Conservation (phyloP, 2,797 vertebrate genomes). For the Crenichthys baileyi region DNA sequence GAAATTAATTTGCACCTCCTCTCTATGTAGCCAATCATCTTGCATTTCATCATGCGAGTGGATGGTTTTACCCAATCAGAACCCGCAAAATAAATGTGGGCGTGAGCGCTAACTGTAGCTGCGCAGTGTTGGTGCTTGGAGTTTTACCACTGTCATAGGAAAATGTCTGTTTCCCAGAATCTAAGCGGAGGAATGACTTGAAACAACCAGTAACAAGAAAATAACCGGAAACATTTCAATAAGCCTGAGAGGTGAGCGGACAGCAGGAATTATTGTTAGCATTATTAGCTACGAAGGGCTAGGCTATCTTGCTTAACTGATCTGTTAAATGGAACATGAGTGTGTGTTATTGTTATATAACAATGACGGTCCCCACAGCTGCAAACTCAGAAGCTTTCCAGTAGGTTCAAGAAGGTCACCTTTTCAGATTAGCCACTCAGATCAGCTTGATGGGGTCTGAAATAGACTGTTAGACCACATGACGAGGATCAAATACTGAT, state of each 20-base stretch:
- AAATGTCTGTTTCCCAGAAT: slow-evolving; percentile 3
- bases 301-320: neutral
- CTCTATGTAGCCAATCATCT: slow-evolving; percentile 60
- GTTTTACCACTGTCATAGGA: slow-evolving; percentile 38
- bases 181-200: slow-evolving; percentile 52
- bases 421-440: slow-evolving; percentile 54
- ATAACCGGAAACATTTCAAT: slow-evolving; percentile 8
- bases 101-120: slow-evolving; percentile 24
- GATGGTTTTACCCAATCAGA: slow-evolving; percentile 62
- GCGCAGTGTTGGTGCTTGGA: slow-evolving; percentile 30
- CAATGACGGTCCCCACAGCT: slow-evolving; percentile 32
- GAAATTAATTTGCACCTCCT: neutral
- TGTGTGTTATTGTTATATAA: neutral
- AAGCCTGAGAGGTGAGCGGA: slow-evolving; percentile 62
- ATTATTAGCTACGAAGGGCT: slow-evolving; percentile 41
- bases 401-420: slow-evolving; percentile 52
- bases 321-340: neutral
- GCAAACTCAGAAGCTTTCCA: slow-evolving; percentile 40
- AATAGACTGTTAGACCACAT: slow-evolving; percentile 26
- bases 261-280: slow-evolving; percentile 43
- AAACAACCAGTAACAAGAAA: slow-evolving; percentile 11
- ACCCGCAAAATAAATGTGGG: slow-evolving; percentile 22
- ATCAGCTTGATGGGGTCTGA: slow-evolving; percentile 12
- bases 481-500: neutral
- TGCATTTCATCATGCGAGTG: rapidly evolving